Base-by-base conservation (phyloP, 2,888 invertebrate genomes). In the Cantharis nigra region DNA sequence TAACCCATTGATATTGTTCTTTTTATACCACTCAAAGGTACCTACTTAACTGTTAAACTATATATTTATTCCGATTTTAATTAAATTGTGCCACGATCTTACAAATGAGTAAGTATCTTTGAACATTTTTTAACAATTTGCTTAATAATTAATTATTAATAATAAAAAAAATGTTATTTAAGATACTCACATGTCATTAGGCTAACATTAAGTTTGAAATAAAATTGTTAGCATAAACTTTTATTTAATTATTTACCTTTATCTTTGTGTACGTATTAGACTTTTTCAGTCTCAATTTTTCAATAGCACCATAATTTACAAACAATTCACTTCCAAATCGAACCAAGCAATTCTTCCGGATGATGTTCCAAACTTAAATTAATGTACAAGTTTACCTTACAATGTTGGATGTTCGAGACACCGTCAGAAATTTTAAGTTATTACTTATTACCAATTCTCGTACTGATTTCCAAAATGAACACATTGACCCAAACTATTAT, bases 1-100 rank as follows among this genome's bases (percentile, higher is more conserved):
- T 49, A 49, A 49, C 49, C 49, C 49, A 49, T n/a, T 7, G 49
- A n/a, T 49, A 49, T 49, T 49, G 49, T 49, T 49, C 49, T 49
- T 49, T 67, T 67, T 67, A 67, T 23, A 23, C 13, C 26, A 67
- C 26, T 23, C 65, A 67, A 67, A 67, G 26, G 20, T 67, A 67
- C 26, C 65, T 64, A 70, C 11, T 5, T 63, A n/a, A 62, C n/a
- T 49, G 72, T 18, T 26, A 71, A 72, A 69, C n/a, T n/a, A 33
- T 30, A 74, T 67, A 71, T 72, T 72, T 67, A 72, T 70, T 33
- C 75, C 75, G 72, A 77, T 33, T 77, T 76, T 77, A 73, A 75
- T 72, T 69, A 63, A 73, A 76, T 49, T 49, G 49, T 49, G 49
- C 49, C 2, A 49, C 13, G n/a, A 49, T 49, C 49, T 49, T 49